These are phyloP conservation scores for Heterotilapia buettikoferi DNA, from an alignment of 2,113 vertebrate genomes.

Conservation along the genomic window DNA sequence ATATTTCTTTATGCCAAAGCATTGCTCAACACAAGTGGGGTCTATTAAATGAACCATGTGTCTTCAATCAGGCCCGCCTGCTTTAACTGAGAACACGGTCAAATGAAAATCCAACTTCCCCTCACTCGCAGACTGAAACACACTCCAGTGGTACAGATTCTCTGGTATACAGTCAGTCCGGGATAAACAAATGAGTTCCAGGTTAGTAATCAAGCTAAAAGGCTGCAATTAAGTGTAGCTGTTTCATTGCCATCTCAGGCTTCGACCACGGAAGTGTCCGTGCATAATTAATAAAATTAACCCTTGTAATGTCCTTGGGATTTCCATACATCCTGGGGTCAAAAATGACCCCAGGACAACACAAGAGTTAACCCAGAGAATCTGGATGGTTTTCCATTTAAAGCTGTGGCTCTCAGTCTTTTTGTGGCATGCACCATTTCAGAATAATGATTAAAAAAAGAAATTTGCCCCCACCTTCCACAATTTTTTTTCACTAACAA, in stretches of 20 bases:
- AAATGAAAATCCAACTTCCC: conserved; percentile 32
- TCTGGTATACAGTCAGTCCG: not conserved
- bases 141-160: not conserved
- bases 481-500: not conserved
- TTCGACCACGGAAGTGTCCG: not conserved
- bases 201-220: not conserved
- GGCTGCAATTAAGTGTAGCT: not conserved
- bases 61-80: conserved; percentile 58
- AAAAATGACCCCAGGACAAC: not conserved
- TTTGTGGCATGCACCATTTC: not conserved
- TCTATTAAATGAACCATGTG: conserved; percentile 65
- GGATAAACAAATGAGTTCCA: not conserved
- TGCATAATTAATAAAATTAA: not conserved
- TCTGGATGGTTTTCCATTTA: not conserved
- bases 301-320: not conserved
- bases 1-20: conserved; percentile 27
- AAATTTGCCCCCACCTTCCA: not conserved
- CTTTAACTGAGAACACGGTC: conserved; percentile 17
- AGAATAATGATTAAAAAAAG: not conserved
- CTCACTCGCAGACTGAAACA: not conserved
- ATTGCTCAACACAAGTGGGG: conserved; percentile 62
- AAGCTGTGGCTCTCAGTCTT: not conserved
- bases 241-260: not conserved
- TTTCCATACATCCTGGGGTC: not conserved
- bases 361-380: not conserved